Percentiles rank a stretch among this genome's conserved stretches.
Evolutionary conservation across 1,140 invertebrate species (phyloP).

Genomic region (Drosophila arawakana): DNA sequence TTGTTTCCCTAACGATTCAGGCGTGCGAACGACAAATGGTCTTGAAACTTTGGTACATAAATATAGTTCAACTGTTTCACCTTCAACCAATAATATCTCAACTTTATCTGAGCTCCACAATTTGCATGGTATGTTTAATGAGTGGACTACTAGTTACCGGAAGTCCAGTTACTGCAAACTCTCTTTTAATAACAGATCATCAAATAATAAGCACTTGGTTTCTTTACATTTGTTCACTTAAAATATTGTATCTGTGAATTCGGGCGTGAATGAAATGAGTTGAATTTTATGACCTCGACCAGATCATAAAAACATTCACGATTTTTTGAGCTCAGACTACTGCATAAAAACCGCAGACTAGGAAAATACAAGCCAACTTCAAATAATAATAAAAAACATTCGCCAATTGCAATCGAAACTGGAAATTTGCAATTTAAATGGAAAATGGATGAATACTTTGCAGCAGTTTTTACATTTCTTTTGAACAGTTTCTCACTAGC

Average conservation of each 20-base stretch:
- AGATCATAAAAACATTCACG: background rate
- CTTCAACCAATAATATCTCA: too few species aligned
- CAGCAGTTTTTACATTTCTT: conserved; percentile 68
- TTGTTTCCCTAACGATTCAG: conserved; percentile 39
- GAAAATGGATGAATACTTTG: conserved; percentile 73
- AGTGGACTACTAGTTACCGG: too few species aligned
- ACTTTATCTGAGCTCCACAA: too few species aligned
- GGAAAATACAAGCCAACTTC: conserved; percentile 1
- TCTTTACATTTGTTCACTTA: background rate
- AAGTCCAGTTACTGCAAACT: too few species aligned
- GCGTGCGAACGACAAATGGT: conserved; percentile 61
- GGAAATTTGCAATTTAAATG: conserved; percentile 79
- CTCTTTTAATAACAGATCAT: too few species aligned
- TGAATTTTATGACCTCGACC: background rate
- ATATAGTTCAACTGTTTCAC: background rate
- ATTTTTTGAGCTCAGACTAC: background rate
- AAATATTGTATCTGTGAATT: too few species aligned
- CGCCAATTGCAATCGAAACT: conserved; percentile 69
- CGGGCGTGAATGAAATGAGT: background rate
- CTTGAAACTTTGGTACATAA: background rate
- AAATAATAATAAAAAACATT: conserved; percentile 32
- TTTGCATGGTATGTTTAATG: too few species aligned
- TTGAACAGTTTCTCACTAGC: conserved; percentile 44
- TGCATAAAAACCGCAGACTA: background rate
- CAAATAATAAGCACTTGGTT: background rate